A percentile compares a stretch with the other conserved stretches of the same genome.
Conservation (phyloP, 2,888 invertebrate species). For the Rhogogaster chlorosoma region DNA sequence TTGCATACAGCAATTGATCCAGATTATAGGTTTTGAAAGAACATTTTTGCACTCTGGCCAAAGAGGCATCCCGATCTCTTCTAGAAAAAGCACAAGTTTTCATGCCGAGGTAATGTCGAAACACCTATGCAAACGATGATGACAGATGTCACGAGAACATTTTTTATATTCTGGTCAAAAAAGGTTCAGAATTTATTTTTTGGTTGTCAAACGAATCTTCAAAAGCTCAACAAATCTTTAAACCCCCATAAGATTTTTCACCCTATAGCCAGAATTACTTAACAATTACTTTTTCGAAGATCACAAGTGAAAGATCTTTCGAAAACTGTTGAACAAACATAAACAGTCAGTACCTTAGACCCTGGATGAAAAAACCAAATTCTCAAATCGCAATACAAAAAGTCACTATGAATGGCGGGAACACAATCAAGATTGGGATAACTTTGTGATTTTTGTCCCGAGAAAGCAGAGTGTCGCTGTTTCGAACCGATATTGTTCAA, state of each 20-base stretch:
- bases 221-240: neutral
- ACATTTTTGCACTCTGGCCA: neutral
- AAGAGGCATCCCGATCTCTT: neutral
- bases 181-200: no score
- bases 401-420: neutral
- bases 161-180: neutral
- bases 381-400: neutral
- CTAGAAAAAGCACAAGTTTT: neutral
- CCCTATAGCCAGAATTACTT: no score
- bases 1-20: neutral
- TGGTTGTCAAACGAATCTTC: no score
- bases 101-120: neutral
- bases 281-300: no score
- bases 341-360: no score
- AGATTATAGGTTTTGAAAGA: neutral
- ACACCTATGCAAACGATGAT: neutral
- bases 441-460: neutral
- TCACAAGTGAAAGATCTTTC: no score
- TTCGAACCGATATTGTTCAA: neutral
- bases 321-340: no score
- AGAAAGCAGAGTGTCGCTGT: neutral
- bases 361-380: neutral
- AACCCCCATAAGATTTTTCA: neutral
- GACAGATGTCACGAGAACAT: neutral
- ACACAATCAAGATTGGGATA: neutral